Evolutionary conservation across 1,140 invertebrate genomes (phyloP), one percentile per base, ranked within the genome.

Genomic region (Medauroidea extradentata): DNA sequence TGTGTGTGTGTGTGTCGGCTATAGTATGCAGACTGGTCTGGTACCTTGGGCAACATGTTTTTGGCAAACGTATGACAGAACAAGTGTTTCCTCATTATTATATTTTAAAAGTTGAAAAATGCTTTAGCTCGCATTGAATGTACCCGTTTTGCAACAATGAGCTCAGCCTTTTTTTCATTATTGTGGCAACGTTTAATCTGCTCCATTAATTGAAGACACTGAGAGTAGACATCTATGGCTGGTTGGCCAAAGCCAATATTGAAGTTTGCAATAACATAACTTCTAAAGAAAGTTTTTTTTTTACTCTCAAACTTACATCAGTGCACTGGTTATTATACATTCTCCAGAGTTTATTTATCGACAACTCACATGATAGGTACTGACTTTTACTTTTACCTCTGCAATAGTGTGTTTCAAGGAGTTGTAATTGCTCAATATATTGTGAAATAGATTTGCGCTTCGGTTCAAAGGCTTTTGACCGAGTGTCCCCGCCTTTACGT

Each of bases 21-120:
- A 63, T 74, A 75, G 53, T 74, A 75, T 1, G 69, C 59, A 13
- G 56, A 13, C 41, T 69, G 70, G 57, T 67, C 66, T 48, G 65
- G 63, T 13, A 71, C 42, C 63, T 68, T 68, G 7, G 69, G 69
- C n/a, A 72, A 39, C 9, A 59, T 73, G 73, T 67, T 75, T 75
- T 64, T 75, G 68, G 34, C 67, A 75, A 59, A 75, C 72, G 60
- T 69, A 74, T 14, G 59, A 66, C 23, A 75, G 60, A 24, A 57
- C 65, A 8, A 60, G 43, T 23, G 65, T 16, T 23, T 61, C 50
- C 14, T 62, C 42, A 39, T 65, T 56, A 57, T 67, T 57, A 59
- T 72, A 59, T 51, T 64, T 64, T 0, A 73, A n/a, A 29, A 21
- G n/a, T 67, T 25, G 61, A 64, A 73, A 63, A 74, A 73, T 23